Conservation (phyloP, 2,888 invertebrate genomes). For the Xylota segnis region DNA sequence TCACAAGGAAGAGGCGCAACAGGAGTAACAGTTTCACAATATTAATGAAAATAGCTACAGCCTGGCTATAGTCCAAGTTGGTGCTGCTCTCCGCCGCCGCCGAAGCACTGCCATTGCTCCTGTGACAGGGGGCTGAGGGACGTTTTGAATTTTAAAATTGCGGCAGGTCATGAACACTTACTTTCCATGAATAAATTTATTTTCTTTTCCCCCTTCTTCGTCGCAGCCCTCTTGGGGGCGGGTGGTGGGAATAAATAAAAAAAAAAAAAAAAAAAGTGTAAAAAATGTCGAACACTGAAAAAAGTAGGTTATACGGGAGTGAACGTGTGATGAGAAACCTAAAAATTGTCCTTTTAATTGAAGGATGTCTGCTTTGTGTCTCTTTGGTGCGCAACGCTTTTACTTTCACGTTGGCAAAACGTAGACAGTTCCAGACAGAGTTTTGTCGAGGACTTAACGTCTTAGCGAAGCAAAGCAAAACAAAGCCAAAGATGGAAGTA, state of each 20-base stretch:
- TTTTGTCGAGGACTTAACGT: neutral
- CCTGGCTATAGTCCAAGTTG: slow-evolving; percentile 71
- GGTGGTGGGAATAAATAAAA: slow-evolving; percentile 33
- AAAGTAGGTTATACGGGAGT: slow-evolving; percentile 67
- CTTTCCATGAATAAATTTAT: slow-evolving; percentile 76
- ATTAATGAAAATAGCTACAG: slow-evolving; percentile 70
- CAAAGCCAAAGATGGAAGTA: neutral
- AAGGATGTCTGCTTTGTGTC: slow-evolving; percentile 64
- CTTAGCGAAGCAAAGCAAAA: neutral
- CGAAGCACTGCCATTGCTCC: slow-evolving; percentile 34
- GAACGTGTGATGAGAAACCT: slow-evolving; percentile 53
- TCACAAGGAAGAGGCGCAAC: slow-evolving; percentile 71
- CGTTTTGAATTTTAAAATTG: slow-evolving; percentile 76
- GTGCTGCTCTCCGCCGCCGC: slow-evolving; percentile 31
- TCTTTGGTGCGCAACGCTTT: slow-evolving; percentile 38
- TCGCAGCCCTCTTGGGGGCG: slow-evolving; percentile 1
- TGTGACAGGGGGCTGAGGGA: slow-evolving; percentile 16
- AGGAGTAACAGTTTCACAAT: slow-evolving; percentile 74
- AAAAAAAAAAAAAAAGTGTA: neutral
- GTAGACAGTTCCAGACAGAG: neutral
- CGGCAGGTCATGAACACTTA: slow-evolving; percentile 77
- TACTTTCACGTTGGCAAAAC: slow-evolving; percentile 18
- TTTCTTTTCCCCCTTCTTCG: slow-evolving; percentile 60
- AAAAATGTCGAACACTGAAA: slow-evolving; percentile 43
- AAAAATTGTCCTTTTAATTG: slow-evolving; percentile 67